Base-by-base conservation (phyloP, 2,797 vertebrate species). In the Hirundo rustica region DNA sequence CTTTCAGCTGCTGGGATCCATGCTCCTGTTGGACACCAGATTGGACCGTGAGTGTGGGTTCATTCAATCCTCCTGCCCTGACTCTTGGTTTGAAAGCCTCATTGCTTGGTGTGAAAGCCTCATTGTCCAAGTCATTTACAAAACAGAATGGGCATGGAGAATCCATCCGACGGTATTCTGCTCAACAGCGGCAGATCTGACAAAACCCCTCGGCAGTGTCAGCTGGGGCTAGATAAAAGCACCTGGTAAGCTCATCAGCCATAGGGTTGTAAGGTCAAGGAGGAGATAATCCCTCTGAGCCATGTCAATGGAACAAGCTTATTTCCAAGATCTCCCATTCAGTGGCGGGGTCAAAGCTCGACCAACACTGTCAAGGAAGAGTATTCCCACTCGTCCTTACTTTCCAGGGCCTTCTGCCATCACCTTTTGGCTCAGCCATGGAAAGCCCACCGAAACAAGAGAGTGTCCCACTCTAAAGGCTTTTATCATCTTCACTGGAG, bases 261-360 rank as follows among this genome's bases (percentile, higher is more conserved):
- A 87, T 90, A 94, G 88, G 94, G 95, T 92, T 96, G 95, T 92
- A 95, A 96, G 96, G 96, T 96, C 95, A 97, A 96, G 93, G 57
- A 96, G 89, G 77, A 96, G 93, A 97, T 96, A 97, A 96, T 97
- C 95, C 93, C 61, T 91, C 85, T 87, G 74, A 93, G 90, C 61
- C 77, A 65, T 87, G 96, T 94, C 92, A 96, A 95, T 94, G 74
- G 67, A 94, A 95, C 93, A 96, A 91, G 86, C 88, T 94, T 96
- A 94, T 87, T 95, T 96, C 74, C 90, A 94, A 87, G 38, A 89
- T 93, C 54, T 85, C 54, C 42, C 32, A 79, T 93, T 94, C 81
- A 92, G 74, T 62, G 44, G 7, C 73, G 38, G 67, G 77, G 81
- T 89, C 85, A 96, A 84, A 86, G 73, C 85, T 96, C 5, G 55